A percentile compares a stretch with the other conserved stretches of the same genome.
phyloP scores from a whole-genome alignment of 2,888 invertebrate species.

The Lepidocyrtinus sp. region DNA sequence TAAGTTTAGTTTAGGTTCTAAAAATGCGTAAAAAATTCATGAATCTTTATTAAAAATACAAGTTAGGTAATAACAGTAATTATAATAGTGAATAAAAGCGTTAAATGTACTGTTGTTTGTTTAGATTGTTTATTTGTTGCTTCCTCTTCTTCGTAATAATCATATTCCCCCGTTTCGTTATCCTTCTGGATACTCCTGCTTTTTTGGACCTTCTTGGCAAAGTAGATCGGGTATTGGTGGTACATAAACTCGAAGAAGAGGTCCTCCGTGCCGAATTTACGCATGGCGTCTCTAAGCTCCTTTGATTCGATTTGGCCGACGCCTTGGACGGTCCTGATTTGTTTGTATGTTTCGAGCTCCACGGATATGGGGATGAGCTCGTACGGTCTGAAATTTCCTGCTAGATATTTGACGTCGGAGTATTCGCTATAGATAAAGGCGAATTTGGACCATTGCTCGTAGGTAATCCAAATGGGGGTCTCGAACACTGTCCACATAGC shows the following conservation, averaged over 20 bases:
- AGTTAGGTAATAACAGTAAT: no score
- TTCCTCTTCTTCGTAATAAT: conserved; percentile 25
- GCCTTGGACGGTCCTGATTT: conserved; percentile 13
- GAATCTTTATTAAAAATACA: no score
- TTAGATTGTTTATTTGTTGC: no score
- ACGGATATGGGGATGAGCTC: background rate
- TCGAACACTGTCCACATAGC: conserved; percentile 47
- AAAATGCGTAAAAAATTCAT: no score
- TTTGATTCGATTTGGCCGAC: background rate
- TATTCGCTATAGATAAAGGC: conserved; percentile 21
- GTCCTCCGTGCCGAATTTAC: background rate
- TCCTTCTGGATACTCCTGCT: background rate
- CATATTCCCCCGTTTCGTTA: background rate
- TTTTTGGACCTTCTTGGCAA: conserved; percentile 12
- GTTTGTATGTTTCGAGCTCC: background rate
- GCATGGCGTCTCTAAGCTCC: background rate
- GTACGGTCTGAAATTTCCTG: conserved; percentile 22
- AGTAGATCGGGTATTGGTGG: conserved; percentile 16
- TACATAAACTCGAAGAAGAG: conserved; percentile 12
- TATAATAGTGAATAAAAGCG: no score
- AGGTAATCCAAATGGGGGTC: conserved; percentile 28
- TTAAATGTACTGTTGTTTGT: no score
- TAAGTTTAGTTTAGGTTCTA: no score
- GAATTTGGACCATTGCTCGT: conserved; percentile 24
- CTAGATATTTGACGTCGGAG: conserved; percentile 26